Evolutionary conservation across 30 jellyfish, hydroid and myxozoan species (phyloP), one percentile per base, ranked within the genome.

Genomic region (Pelagia noctiluca): DNA sequence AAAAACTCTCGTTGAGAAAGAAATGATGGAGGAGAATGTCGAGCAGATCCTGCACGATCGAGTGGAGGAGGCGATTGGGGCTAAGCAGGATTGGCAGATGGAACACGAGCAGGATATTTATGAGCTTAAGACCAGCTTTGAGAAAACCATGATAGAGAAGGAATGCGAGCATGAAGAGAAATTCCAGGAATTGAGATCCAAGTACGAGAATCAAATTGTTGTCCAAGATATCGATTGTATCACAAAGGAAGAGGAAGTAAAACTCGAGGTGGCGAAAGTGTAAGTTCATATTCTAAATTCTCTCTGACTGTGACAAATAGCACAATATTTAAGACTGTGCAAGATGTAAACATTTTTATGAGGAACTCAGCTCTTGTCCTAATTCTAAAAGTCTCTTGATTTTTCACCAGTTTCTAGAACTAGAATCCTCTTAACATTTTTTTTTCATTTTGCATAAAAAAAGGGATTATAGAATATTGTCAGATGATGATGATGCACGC

Each of bases 11-110:
- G 46, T 26, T 0, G 75, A 80, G 73, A 46, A 47, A 42, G 83
- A 63, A 34, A 22, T 63, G 30, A 16, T 26, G 24, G 83, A 63
- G 52, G 90, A 80, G 50, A 80, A 73, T 35, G 28, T 67, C 22
- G 82, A 78, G 33, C 61, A 31, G 74, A 84, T 31, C 35, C 83
- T 37, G 35, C 76, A 73, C n/a, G 88, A 74, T 18, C 78, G 63
- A 25, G 31, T 67, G 3, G 86, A 78, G 13, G 2, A 64, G 0
- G n/a, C 72, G 7, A 31, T 74, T 28, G 61, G 53, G n/a, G 85
- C 60, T 35, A 73, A 60, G 52, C 76, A 71, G 50, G 67, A 50
- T 54, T 70, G 94, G 94, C 36, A 72, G 8, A 35, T n/a, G 23
- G 83, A 73, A 7, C 53, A 71, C 35, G 83, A 72, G 7, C 31